Evolutionary conservation across 1,140 invertebrate genomes (phyloP).

Genomic region (Neodiprion virginianus): DNA sequence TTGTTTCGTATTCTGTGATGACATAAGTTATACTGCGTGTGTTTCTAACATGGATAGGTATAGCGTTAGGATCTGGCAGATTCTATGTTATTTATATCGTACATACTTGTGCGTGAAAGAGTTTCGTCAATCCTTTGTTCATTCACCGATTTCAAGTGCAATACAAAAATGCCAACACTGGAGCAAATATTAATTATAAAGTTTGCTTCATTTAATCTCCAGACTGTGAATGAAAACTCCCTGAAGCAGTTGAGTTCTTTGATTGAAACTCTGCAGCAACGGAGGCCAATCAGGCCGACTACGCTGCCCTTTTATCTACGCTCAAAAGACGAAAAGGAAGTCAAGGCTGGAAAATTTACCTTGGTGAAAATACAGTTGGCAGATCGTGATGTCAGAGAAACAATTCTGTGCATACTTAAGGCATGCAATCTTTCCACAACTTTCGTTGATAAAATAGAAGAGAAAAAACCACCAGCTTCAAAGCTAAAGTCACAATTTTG

Average conservation of each 20-base stretch:
- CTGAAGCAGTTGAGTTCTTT: slow-evolving; percentile 86
- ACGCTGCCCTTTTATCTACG: slow-evolving; percentile 79
- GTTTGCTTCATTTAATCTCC: slow-evolving; percentile 42
- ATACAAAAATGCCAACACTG: too few relatives aligned
- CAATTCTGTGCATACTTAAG: slow-evolving; percentile 80
- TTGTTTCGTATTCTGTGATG: too few relatives aligned
- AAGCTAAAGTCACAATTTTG: slow-evolving; percentile 38
- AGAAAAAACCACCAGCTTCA: slow-evolving; percentile 41
- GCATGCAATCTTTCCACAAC: slow-evolving; percentile 84
- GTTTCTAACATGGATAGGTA: too few relatives aligned
- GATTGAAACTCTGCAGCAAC: slow-evolving; percentile 75
- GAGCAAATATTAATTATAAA: too few relatives aligned
- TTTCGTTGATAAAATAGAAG: slow-evolving; percentile 77
- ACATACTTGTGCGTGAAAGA: too few relatives aligned
- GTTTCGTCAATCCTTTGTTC: too few relatives aligned
- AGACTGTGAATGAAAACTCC: slow-evolving; percentile 91
- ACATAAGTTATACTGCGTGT: too few relatives aligned
- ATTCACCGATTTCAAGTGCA: too few relatives aligned
- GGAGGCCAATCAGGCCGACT: slow-evolving; percentile 65
- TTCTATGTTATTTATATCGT: too few relatives aligned
- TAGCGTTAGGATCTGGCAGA: too few relatives aligned
- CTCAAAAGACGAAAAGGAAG: slow-evolving; percentile 66
- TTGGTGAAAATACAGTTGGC: slow-evolving; percentile 75
- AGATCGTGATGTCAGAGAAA: slow-evolving; percentile 72
- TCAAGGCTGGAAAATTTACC: slow-evolving; percentile 71